phyloP scores from a whole-genome alignment of 1,140 invertebrate species.

The Pachyrhynchus sulphureomaculatus region DNA sequence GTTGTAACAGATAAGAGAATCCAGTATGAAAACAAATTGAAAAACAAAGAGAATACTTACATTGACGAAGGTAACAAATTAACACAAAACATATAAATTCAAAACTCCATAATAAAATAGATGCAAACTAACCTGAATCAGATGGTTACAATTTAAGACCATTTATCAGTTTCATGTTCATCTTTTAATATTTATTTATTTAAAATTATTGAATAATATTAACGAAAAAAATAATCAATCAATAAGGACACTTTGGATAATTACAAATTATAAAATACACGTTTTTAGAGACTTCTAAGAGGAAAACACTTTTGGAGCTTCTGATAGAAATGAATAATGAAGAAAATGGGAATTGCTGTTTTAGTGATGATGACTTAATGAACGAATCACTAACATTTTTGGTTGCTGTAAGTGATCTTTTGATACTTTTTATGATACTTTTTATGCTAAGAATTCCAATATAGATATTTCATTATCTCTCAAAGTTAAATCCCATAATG shows the following conservation, averaged over 20 bases:
- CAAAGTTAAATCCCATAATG: too few species aligned
- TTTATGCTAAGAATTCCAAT: too few species aligned
- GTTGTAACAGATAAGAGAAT: constrained; percentile 1
- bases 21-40: not conserved
- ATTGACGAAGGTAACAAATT: too few species aligned
- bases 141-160: too few species aligned
- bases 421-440: too few species aligned
- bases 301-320: constrained; percentile 33
- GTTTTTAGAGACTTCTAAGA: not conserved
- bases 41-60: not conserved
- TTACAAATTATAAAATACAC: constrained; percentile 6
- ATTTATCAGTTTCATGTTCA: too few species aligned
- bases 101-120: too few species aligned
- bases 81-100: too few species aligned
- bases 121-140: too few species aligned
- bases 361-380: constrained; percentile 26
- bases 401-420: constrained; percentile 35
- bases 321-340: constrained; percentile 28
- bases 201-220: too few species aligned
- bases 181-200: too few species aligned
- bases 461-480: too few species aligned
- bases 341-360: constrained; percentile 18
- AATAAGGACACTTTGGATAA: not conserved
- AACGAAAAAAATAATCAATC: not conserved
- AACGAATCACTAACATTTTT: constrained; percentile 42